Evolutionary conservation across 2,797 vertebrate species (phyloP), one percentile per base, ranked within the genome.

Genomic region (Channa striata): DNA sequence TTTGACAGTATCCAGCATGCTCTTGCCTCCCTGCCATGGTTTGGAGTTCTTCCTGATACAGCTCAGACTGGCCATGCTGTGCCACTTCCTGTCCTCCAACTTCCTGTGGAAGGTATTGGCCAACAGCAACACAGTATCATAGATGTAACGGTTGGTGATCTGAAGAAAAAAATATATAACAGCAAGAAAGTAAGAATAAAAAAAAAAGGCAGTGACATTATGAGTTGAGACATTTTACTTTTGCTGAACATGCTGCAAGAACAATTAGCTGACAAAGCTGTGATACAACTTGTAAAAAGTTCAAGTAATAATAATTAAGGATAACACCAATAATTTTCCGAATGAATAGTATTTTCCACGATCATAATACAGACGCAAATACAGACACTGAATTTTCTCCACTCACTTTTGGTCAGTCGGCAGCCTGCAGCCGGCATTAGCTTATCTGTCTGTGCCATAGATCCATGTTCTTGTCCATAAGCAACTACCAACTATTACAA

Each of bases 51-150:
- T 99, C 87, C 97, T 94, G 90, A 99, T 99, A 90, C 98, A 99
- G 34, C 95, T 97, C 75, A 99, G 92, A 81, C 98, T 99, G 44
- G 98, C 98, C 98, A 99, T 99, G 92, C 98, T 99, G 93, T 99
- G 98, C 98, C 98, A 99, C 80, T 99, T 99, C 71, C 98, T 94
- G 87, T 99, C 98, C 87, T 99, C 98, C 76, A 99, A 87, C 90
- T 99, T 99, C 87, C 96, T 96, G 86, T 99, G 97, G 83, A 99
- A 99, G 63, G 97, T 98, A 54, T 98, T 98, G 2, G 97, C 97
- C 82, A 99, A 88, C 65, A 99, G 91, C 65, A 99, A 91, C 81
- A 99, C 97, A 0, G 95, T 95, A 76, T 99, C 98, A 0, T 99
- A 99, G 85, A 99, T 96, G 90, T 99, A 99, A 54, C 97, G 95